A percentile compares a stretch with the other conserved stretches of the same genome.
phyloP scores from a whole-genome alignment of 2,113 vertebrate genomes.

The Opisthocomus hoazin region DNA sequence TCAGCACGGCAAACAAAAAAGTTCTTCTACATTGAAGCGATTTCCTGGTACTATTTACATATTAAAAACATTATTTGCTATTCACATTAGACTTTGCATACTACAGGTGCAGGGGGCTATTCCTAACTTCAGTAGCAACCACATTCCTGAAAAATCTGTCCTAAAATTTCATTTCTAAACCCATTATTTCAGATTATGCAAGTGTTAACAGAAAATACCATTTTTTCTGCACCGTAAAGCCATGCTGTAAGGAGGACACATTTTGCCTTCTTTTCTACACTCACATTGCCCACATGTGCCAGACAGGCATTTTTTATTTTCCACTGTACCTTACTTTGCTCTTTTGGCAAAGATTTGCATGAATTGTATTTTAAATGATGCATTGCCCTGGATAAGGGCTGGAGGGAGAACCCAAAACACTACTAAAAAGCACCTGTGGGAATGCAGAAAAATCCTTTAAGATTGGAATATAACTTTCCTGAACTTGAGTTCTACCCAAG shows the following conservation, averaged over 20 bases:
- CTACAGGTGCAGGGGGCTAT: not conserved
- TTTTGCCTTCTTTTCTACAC: not conserved
- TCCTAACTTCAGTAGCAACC: not conserved
- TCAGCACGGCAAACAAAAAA: not conserved
- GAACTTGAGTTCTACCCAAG: not conserved
- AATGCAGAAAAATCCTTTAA: not conserved
- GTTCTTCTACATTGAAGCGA: not conserved
- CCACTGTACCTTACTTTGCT: not conserved
- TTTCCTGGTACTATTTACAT: not conserved
- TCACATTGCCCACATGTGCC: not conserved
- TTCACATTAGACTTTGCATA: not conserved
- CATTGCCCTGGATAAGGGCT: no score
- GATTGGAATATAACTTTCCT: not conserved
- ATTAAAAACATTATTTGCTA: not conserved
- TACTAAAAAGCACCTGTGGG: not conserved
- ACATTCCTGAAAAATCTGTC: not conserved
- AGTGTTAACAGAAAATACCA: not conserved
- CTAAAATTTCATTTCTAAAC: not conserved
- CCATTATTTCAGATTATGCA: not conserved
- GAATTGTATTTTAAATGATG: not conserved
- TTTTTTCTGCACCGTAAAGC: not conserved
- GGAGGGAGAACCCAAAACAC: not conserved
- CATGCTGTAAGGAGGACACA: not conserved
- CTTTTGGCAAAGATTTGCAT: not conserved
- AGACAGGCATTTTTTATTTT: no score